Evolutionary conservation across 2,888 invertebrate species (phyloP), one percentile per base, ranked within the genome.

Genomic region (Gerris lacustris): DNA sequence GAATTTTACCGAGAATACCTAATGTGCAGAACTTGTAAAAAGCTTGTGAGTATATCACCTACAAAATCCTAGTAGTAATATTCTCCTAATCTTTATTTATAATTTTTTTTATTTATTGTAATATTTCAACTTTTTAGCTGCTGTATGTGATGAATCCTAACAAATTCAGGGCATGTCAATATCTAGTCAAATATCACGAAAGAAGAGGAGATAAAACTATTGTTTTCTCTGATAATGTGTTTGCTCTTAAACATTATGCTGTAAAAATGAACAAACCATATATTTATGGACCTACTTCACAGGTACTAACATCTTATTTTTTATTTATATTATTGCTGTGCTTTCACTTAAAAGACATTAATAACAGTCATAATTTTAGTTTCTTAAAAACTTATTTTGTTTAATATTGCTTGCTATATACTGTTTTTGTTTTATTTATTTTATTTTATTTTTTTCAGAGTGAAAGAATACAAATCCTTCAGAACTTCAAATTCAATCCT

Each of bases 141-240:
- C 83, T 99, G 7, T 96, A 96, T 80, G 97, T 96, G 5, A 98
- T 98, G 96, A 99, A 99, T 82, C 99, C 99, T 2, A 95, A 94
- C 77, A 99, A 99, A 81, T 99, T 98, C 81, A 88, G 96, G 71
- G 92, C 92, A 6, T 96, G 96, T 77, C 97, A 99, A 82, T 99
- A 92, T 82, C 85, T 99, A 4, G 94, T 99, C 70, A 87, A 89
- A 72, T 92, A 89, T 79, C 94, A 95, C 80, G 99, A 99, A 82
- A 84, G 91, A 70, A 86, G 99, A 75, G 96, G 96, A 45, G 99
- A 99, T 81, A 99, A 99, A 82, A 96, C 98, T 0, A 99, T 99
- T 75, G 99, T 99, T 1, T 99, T 99, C 83, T 97, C 97, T 0
- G 99, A 99, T 81, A 99, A 99, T 81, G 98, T 99, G 6, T 99